Conservation (phyloP, 2,888 invertebrate genomes). For the Petrophora chlorosata region DNA sequence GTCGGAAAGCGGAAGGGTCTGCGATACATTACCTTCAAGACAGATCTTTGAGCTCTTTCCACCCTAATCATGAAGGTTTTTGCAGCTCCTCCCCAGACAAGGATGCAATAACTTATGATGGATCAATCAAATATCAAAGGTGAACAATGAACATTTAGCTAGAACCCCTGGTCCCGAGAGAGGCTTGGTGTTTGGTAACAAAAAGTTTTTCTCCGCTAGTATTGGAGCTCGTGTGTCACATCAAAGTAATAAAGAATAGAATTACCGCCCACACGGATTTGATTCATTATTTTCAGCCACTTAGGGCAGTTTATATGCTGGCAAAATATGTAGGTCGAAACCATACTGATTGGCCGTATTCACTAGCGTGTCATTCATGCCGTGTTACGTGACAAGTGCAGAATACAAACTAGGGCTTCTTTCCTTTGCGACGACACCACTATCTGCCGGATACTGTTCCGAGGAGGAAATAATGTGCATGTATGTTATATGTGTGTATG, state of each 20-base stretch:
- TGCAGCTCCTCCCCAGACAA: no score
- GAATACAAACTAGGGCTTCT: constrained; percentile 13
- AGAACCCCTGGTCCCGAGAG: no score
- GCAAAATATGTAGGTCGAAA: neutral
- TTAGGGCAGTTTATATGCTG: neutral
- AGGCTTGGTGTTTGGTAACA: no score
- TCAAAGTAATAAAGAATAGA: neutral
- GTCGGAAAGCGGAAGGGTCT: no score
- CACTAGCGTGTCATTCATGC: neutral
- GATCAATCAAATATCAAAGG: no score
- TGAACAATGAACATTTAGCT: no score
- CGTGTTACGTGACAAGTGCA: constrained; percentile 7
- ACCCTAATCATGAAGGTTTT: no score
- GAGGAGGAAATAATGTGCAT: neutral
- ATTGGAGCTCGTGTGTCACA: neutral
- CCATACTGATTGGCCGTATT: constrained; percentile 10
- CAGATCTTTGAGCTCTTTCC: no score
- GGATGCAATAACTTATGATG: no score
- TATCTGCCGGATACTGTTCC: constrained; percentile 13
- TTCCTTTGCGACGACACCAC: constrained; percentile 4
- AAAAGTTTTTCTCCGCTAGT: no score
- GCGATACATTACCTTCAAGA: no score
- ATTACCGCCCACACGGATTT: neutral
- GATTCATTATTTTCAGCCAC: neutral
- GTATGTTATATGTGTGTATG: neutral